Evolutionary conservation across 2,888 invertebrate species (phyloP), one percentile per base, ranked within the genome.

Genomic region (Sericinus montela): DNA sequence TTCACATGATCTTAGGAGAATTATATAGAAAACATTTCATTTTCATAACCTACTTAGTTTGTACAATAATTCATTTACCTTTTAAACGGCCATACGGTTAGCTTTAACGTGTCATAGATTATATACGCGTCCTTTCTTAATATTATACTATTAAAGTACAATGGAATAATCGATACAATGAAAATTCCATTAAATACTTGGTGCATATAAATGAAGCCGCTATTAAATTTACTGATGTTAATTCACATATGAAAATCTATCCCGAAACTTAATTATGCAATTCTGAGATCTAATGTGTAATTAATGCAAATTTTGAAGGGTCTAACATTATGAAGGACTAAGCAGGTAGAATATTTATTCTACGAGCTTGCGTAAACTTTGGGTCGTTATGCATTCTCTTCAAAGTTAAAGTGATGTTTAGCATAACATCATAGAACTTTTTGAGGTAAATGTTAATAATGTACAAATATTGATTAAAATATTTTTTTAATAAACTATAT

Each of bases 301-400:
- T 80, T 75, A 72, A 82, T 80, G 80, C 77, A 80, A 82, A 82
- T 80, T 68, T 69, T 60, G 69, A 77, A 73, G 73, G 80, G 73
- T 71, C 66, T 69, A 66, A 67, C 65, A 65, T 66, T 64, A 62
- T 68, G 61, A 70, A 70, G 74, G 70, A 67, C 62, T 63, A 60
- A 62, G 58, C 65, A 77, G 75, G 79, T 79, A 69, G 72, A 79
- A 76, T 73, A 73, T 73, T 75, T 69, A 69, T 68, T 62, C 61
- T 62, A 58, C 61, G 64, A 68, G 60, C 65, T 59, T 51, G 39
- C 41, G 55, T 60, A 70, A 68, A 63, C 58, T 65, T 60, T 52
- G 43, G 50, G 58, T 55, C 54, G 54, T 56, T 50, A 49, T 55
- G 55, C 55, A 56, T 45, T 49, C 43, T 51, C 49, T 48, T 43